These are phyloP conservation scores for Brienomyrus brachyistius DNA, from an alignment of 2,113 vertebrate species.

Conservation along the genomic window DNA sequence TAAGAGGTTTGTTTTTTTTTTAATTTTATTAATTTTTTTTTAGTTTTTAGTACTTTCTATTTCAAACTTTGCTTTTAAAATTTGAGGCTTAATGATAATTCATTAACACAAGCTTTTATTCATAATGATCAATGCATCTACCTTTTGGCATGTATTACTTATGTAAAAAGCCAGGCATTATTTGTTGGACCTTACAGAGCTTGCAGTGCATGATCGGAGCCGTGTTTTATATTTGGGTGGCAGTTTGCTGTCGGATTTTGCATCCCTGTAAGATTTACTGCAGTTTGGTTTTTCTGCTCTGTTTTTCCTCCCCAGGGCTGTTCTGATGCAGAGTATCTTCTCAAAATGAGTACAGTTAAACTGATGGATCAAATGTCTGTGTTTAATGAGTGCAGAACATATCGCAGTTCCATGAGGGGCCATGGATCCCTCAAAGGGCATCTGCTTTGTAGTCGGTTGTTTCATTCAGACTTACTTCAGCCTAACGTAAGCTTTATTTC, in stretches of 20 bases:
- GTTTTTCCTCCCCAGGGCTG: background rate
- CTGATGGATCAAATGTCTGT: background rate
- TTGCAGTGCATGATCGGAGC: background rate
- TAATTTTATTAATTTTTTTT: background rate
- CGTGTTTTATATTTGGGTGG: background rate
- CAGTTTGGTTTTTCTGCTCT: background rate
- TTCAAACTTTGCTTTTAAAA: background rate
- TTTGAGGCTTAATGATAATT: background rate
- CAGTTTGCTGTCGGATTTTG: background rate
- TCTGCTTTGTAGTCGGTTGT: background rate
- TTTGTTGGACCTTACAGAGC: background rate
- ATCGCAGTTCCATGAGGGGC: background rate
- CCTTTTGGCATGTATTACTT: background rate
- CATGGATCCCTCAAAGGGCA: background rate
- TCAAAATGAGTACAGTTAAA: background rate
- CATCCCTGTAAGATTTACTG: background rate
- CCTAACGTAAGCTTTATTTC: background rate
- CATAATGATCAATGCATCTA: background rate
- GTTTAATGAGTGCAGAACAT: background rate
- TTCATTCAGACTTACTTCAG: background rate
- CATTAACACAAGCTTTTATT: background rate
- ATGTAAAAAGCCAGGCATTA: background rate
- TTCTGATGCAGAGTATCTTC: background rate
- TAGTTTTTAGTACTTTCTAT: background rate
- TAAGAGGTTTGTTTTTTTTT: background rate